A percentile compares a stretch with the other conserved stretches of the same genome.
Evolutionary conservation across 2,888 invertebrate genomes (phyloP).

Genomic region (Acanthosepion esculentum): DNA sequence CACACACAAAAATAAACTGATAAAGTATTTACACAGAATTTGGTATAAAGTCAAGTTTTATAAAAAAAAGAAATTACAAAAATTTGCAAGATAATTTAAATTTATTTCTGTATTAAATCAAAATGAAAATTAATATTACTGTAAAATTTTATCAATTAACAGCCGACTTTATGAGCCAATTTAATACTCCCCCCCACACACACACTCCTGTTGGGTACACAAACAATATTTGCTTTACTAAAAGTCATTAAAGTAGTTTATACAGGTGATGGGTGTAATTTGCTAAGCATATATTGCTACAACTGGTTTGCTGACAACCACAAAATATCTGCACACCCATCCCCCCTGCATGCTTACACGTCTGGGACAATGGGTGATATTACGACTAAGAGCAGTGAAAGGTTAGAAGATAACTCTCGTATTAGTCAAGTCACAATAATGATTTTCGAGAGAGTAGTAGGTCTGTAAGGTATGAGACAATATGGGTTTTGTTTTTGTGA

Average conservation of each 20-base stretch:
- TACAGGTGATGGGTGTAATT: neutral
- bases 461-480: neutral
- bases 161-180: neutral
- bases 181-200: no score
- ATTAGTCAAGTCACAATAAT: neutral
- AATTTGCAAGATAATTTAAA: no score
- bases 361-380: neutral
- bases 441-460: neutral
- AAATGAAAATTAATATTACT: neutral
- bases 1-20: no score
- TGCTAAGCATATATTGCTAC: neutral
- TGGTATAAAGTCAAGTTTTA: no score
- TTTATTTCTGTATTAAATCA: no score
- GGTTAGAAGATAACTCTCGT: neutral
- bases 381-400: neutral
- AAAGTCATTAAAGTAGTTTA: neutral
- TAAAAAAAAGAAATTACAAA: no score
- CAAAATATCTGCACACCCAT: neutral
- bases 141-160: neutral
- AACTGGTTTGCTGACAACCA: neutral
- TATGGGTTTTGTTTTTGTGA: no score
- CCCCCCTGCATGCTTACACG: neutral
- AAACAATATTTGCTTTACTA: neutral
- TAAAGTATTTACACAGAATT: no score
- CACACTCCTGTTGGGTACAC: neutral